A percentile compares a stretch with the other conserved stretches of the same genome.
Evolutionary conservation across 1,140 invertebrate genomes (phyloP).

Genomic region (Drosophila orena): DNA sequence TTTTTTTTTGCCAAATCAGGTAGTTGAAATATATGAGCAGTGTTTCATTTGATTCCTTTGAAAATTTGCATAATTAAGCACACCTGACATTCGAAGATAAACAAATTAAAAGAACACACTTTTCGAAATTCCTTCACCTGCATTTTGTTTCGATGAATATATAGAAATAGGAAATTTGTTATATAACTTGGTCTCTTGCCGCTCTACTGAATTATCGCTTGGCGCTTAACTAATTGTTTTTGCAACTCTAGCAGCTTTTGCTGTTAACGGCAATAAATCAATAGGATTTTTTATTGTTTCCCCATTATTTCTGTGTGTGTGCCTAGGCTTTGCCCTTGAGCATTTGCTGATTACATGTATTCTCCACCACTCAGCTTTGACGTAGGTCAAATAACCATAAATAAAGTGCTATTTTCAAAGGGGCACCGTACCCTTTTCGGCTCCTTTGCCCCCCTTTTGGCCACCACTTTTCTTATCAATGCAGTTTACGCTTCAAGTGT

Average conservation of each 20-base stretch:
- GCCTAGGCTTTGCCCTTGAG: conserved; percentile 24
- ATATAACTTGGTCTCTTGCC: background rate
- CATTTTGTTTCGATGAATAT: background rate
- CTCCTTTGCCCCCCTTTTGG: background rate
- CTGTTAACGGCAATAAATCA: conserved; percentile 53
- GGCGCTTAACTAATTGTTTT: conserved; percentile 18
- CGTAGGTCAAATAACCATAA: conserved; percentile 49
- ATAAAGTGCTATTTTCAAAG: conserved; percentile 25
- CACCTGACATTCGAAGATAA: background rate
- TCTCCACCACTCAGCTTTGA: conserved; percentile 20
- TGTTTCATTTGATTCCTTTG: conserved; percentile 1
- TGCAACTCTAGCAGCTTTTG: conserved; percentile 14
- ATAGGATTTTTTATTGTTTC: conserved; percentile 27
- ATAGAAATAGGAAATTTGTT: background rate
- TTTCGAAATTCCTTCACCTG: background rate
- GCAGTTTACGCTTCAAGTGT: conserved; percentile 47
- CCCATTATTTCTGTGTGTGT: conserved; percentile 1
- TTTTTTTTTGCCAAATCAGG: background rate
- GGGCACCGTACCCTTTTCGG: background rate
- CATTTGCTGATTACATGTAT: background rate
- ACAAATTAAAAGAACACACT: background rate
- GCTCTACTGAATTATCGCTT: conserved; percentile 5
- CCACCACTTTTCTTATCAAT: conserved; percentile 47
- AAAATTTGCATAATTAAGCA: background rate
- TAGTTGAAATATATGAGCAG: conserved; percentile 13